Evolutionary conservation across 2,888 invertebrate genomes (phyloP).

Genomic region (Coelogynopora nodosa): DNA sequence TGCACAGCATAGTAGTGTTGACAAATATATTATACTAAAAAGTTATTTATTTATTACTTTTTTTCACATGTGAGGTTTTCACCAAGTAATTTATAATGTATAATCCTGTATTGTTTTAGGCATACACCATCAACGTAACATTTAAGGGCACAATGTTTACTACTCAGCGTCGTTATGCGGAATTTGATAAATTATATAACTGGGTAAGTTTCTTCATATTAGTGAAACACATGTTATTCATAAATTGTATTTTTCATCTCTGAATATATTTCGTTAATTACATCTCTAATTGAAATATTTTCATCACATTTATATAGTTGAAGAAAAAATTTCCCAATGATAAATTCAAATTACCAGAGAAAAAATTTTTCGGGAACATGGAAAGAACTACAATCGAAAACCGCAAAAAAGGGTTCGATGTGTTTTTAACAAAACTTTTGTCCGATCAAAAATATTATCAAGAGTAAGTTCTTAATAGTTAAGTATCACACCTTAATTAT

Average conservation of each 20-base stretch:
- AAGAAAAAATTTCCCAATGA: conserved; percentile 31
- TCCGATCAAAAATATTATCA: background rate
- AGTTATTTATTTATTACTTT: no score
- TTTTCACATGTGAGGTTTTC: no score
- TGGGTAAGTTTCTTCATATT: no score
- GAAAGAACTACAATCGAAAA: background rate
- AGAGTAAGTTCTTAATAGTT: no score
- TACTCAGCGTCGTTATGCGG: background rate
- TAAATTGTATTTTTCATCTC: no score
- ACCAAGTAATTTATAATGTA: background rate
- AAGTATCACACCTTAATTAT: no score
- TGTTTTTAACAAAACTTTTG: background rate
- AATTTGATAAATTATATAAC: background rate
- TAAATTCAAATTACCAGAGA: background rate
- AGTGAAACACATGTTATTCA: no score
- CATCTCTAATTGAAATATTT: no score
- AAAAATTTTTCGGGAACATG: conserved; percentile 8
- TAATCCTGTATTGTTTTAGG: background rate
- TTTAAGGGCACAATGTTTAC: background rate
- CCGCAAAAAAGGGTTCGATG: background rate
- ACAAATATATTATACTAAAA: no score
- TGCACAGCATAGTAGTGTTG: no score
- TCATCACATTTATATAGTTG: conserved; percentile 23
- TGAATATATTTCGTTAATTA: no score
- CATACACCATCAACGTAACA: background rate